Percentiles rank a stretch among this genome's conserved stretches.
Evolutionary conservation across 2,888 invertebrate species (phyloP).

Genomic region (Crioceris asparagi): DNA sequence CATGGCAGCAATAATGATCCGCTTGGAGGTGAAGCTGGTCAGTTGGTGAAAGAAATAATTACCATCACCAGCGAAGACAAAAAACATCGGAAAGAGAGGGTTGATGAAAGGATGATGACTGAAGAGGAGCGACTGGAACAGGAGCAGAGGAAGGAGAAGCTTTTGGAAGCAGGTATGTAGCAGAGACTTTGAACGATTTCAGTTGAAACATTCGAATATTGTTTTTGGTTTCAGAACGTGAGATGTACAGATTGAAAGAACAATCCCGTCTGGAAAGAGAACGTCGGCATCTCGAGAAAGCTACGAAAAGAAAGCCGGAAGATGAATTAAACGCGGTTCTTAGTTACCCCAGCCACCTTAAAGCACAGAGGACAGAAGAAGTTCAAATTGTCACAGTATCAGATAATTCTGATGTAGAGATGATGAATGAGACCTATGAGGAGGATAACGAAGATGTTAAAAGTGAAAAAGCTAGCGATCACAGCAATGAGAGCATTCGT

Average conservation of each 20-base stretch:
- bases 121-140: conserved; percentile 36
- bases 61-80: conserved; percentile 34
- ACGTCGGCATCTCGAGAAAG: conserved; percentile 48
- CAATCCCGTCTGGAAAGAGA: conserved; percentile 62
- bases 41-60: conserved; percentile 38
- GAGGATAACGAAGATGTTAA: conserved; percentile 18
- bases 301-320: conserved; percentile 34
- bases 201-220: not conserved
- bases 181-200: not conserved
- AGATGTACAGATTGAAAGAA: conserved; percentile 69
- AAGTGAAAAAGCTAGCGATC: conserved; percentile 17
- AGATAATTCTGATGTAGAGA: conserved; percentile 26
- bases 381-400: conserved; percentile 37
- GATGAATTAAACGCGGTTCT: conserved; percentile 24
- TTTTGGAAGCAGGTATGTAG: conserved; percentile 54
- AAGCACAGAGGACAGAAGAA: too few relatives aligned
- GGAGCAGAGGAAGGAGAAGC: conserved; percentile 53
- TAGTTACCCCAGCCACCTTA: too few relatives aligned
- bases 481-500: conserved; percentile 12
- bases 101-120: conserved; percentile 32
- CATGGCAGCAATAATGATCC: conserved; percentile 32
- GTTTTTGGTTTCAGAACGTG: conserved; percentile 43
- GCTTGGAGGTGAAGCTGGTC: conserved; percentile 35
- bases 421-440: conserved; percentile 9
- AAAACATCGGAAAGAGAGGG: conserved; percentile 38